Evolutionary conservation across 2,797 vertebrate genomes (phyloP), one percentile per base, ranked within the genome.

Genomic region (Crocodylus rhombifer): DNA sequence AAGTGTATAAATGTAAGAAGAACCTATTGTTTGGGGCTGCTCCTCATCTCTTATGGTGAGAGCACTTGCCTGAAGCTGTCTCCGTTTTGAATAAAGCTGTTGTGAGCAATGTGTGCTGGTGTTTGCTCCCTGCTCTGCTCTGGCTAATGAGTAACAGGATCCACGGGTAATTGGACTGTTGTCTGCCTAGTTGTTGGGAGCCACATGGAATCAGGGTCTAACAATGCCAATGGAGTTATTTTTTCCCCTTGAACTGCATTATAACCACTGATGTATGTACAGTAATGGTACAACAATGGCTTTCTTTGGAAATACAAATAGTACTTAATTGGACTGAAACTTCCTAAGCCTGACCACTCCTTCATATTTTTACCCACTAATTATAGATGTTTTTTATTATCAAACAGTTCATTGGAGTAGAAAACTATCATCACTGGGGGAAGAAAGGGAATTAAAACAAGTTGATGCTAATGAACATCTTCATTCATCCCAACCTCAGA

Each of bases 381-480:
- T 55, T 86, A n/a, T n/a, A 78, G 26, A 79, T 3, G 58, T 64
- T 86, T 56, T 91, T 67, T 26, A 86, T 28, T 69, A 33, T 90
- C 84, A 92, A 93, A 61, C 6, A 83, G 77, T 62, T 57, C 60
- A 84, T 55, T 86, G 18, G 62, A 80, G 91, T 85, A 81, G 77
- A 90, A 95, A 88, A 25, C 57, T 90, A 84, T 55, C 7, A 0
- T 84, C 78, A 57, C 23, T 30, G 4, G 63, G 13, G 62, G 83
- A 92, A 87, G 14, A 11, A 93, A 87, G 15, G 17, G 51, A 88
- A 91, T 62, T 4, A 85, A 92, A 95, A 36, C 5, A 76, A 95
- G 79, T 16, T 62, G 0, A 86, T 74, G 20, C 65, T 77, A 95
- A 86, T 51, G 6, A 17, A 61, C 33, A 36, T 86, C 85, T 92